Evolutionary conservation across 2,797 vertebrate genomes (phyloP).

Genomic region (Limnodromus scolopaceus): DNA sequence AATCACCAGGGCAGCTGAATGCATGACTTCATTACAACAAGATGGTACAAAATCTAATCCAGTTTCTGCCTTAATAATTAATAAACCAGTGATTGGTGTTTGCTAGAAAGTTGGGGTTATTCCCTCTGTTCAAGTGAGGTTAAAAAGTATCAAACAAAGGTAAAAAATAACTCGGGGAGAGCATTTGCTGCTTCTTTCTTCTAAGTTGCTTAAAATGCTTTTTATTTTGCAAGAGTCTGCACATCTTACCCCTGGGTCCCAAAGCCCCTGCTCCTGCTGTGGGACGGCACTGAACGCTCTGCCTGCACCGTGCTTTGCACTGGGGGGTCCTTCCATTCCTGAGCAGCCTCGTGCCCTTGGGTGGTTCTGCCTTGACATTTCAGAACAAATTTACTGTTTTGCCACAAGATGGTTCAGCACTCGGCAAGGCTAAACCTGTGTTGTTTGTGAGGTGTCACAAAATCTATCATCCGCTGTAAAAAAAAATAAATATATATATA

Average conservation of each 20-base stretch:
- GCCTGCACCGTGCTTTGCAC: background rate
- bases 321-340: background rate
- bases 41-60: background rate
- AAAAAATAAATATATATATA: background rate
- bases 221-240: background rate
- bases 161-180: background rate
- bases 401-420: background rate
- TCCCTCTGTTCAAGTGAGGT: background rate
- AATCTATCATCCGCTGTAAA: background rate
- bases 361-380: background rate
- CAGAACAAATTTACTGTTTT: background rate
- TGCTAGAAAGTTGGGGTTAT: background rate
- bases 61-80: background rate
- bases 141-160: background rate
- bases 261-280: background rate
- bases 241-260: background rate
- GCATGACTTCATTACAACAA: background rate
- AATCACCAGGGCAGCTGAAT: background rate
- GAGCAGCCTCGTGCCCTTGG: background rate
- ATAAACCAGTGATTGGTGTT: background rate
- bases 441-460: background rate
- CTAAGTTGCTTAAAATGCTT: background rate
- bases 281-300: accelerated
- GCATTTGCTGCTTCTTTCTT: background rate
- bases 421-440: background rate